Evolutionary conservation across 2,888 invertebrate species (phyloP), one percentile per base, ranked within the genome.

Genomic region (Alitta virens): DNA sequence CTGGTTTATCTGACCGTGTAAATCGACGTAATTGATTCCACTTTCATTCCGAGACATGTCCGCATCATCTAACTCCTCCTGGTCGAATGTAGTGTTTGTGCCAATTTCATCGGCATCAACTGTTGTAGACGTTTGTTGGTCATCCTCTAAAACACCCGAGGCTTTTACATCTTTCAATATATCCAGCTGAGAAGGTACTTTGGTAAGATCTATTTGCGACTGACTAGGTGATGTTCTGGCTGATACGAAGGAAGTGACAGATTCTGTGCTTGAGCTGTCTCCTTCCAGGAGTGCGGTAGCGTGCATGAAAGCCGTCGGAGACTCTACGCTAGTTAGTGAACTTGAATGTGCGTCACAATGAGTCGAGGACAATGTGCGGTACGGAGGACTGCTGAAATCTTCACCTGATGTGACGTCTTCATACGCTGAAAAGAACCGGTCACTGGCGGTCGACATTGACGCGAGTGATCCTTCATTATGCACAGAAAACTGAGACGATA

Each of bases 351-450:
- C 38, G 5, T 59, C 59, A 14, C 42, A 54, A 12, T 52, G 42
- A 18, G 52, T 50, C 9, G 52, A 52, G 18, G 59, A 38, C 3
- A 18, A 12, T 9, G 27, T 21, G 7, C 42, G 14, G 16, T 25
- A 23, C 25, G 52, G 53, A 40, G 46, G 0, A 91, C 56, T 67
- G 65, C 18, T 38, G 21, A 25, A 50, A 9, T 54, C 53, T 7
- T 26, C 38, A n/a, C 54, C 46, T 14, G 59, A 59, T 1, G 57
- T 57, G 38, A 72, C 69, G 51, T 94, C 94, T 82, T 95, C 94
- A 76, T 94, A 94, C 0, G 94, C 94, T 0, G 94, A 94, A 79
- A 92, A 94, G 83, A 94, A 95, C 57, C 91, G 90, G 82, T 94
- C 94, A 69, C 76, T 78, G 58, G 76, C 78, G 12, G 62, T 62